Base-by-base conservation (phyloP, 2,113 vertebrate genomes). In the Condylura cristata region DNA sequence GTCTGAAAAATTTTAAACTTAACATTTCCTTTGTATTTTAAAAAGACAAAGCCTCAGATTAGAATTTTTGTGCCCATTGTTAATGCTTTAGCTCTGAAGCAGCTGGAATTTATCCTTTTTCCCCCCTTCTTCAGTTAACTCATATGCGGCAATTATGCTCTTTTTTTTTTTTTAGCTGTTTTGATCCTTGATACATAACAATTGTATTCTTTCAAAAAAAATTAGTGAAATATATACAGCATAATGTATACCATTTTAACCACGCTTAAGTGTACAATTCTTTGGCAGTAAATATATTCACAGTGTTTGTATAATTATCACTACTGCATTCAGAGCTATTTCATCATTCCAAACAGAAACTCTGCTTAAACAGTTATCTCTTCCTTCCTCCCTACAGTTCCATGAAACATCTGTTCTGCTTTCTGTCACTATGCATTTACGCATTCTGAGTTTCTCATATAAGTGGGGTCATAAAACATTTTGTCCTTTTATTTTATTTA, bases 161-260 rank as follows among this genome's bases (percentile, higher is more conserved):
- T 51, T 91, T 92, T 91, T 87, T 95, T 65, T 51, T 87, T 90
- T 96, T 81, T 72, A 68, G 72, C 26, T 80, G 4, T 95, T 53
- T 81, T 41, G 34, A 68, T 86, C 46, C 39, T 93, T 79, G 20
- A 74, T 1, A 2, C 89, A 3, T 83, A 96, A 46, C 1, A 32
- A 78, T 91, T 93, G 26, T 89, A 80, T 75, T 81, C 79, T 68
- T 70, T 44, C 11, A 14, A 66, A 89, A 92, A 34, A 12, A 30
- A 1, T 82, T 86, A 86, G 26, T 86, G 76, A 84, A 70, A 70
- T 92, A 48, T 71, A 86, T 2, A 70, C 84, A 74, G 74, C 8
- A 8, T 80, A 78, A 94, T 80, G 11, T 34, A 51, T 24, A 76
- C 30, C 16, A 51, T 92, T 92, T 91, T 85, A 88, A 37, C 30